phyloP scores from a whole-genome alignment of 1,140 invertebrate genomes.

The Epicauta chinensis region DNA sequence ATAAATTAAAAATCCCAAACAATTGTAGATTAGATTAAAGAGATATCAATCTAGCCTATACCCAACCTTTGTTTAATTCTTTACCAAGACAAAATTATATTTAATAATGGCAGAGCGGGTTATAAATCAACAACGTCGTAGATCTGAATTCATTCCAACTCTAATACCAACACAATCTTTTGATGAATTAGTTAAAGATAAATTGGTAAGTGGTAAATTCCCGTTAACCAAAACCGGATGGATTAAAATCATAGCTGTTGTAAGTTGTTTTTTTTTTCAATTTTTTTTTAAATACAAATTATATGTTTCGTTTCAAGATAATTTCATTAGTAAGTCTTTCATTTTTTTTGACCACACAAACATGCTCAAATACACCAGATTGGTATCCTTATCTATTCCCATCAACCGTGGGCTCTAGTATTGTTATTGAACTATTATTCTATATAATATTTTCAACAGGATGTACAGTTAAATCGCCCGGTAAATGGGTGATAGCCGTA shows the following conservation, averaged over 20 bases:
- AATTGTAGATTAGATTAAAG: too few relatives aligned
- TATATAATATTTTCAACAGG: constrained; percentile 5
- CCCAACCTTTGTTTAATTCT: too few relatives aligned
- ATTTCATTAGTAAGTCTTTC: constrained; percentile 3
- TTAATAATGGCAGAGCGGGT: constrained; percentile 5
- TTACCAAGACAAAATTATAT: not conserved
- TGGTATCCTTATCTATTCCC: constrained; percentile 4
- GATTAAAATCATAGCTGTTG: constrained; percentile 3
- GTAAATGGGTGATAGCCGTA: constrained; percentile 8
- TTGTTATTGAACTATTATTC: not conserved
- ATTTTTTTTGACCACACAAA: not conserved
- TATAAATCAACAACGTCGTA: constrained; percentile 3
- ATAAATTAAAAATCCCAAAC: too few relatives aligned
- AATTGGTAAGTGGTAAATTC: constrained; percentile 4
- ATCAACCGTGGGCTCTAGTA: not conserved
- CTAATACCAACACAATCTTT: not conserved
- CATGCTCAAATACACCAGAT: constrained; percentile 1
- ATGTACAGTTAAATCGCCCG: constrained; percentile 1
- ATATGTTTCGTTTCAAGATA: not conserved
- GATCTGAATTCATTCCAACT: constrained; percentile 1
- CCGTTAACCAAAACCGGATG: constrained; percentile 9
- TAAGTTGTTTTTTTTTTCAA: not conserved
- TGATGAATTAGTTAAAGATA: constrained; percentile 8
- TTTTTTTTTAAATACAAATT: too few relatives aligned
- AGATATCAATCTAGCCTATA: too few relatives aligned